Evolutionary conservation across 2,888 invertebrate species (phyloP).

Genomic region (Xanthostigma xanthostigma): DNA sequence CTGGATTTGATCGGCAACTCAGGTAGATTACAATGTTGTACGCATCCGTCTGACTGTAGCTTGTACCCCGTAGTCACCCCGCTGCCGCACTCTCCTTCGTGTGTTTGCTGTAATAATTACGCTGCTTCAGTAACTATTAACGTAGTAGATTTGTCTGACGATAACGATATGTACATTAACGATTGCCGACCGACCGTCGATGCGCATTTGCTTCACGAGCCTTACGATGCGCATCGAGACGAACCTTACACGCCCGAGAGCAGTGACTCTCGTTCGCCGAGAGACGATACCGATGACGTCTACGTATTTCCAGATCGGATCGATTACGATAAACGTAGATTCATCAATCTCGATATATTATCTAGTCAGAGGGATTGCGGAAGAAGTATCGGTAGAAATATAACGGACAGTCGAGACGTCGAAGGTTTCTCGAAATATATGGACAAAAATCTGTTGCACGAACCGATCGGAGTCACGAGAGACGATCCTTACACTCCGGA

Average conservation of each 20-base stretch:
- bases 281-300: too few relatives aligned
- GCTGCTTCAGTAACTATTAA: slow-evolving; percentile 28
- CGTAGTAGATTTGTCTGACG: slow-evolving; percentile 25
- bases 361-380: too few relatives aligned
- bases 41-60: slow-evolving; percentile 30
- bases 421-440: slow-evolving; percentile 11
- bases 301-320: too few relatives aligned
- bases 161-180: slow-evolving; percentile 11
- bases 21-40: slow-evolving; percentile 58
- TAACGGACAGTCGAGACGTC: too few relatives aligned
- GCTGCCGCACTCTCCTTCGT: slow-evolving; percentile 21
- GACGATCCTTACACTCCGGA: slow-evolving; percentile 73
- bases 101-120: slow-evolving; percentile 28
- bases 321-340: too few relatives aligned
- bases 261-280: too few relatives aligned
- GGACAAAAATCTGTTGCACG: slow-evolving; percentile 34
- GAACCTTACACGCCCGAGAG: too few relatives aligned
- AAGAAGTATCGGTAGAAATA: too few relatives aligned
- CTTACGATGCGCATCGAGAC: too few relatives aligned
- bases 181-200: too few relatives aligned
- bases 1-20: slow-evolving; percentile 53
- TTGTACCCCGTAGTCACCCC: slow-evolving; percentile 23
- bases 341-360: too few relatives aligned
- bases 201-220: too few relatives aligned
- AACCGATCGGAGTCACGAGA: slow-evolving; percentile 29